Evolutionary conservation across 2,888 invertebrate genomes (phyloP), one percentile per base, ranked within the genome.

Genomic region (Nowickia ferox): DNA sequence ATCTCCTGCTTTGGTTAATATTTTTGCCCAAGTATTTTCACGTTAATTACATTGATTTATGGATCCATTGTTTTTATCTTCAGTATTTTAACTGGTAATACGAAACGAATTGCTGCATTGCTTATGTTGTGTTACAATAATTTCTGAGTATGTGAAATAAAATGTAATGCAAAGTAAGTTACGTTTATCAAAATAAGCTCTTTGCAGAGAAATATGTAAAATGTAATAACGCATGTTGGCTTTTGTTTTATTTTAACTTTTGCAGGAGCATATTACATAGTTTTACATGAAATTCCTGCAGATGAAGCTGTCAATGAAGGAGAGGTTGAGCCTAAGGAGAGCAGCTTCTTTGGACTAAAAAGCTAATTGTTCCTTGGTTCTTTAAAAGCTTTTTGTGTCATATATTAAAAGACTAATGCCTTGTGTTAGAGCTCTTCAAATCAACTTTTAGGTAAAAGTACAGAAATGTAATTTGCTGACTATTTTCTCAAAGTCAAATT

Each of bases 31-130:
- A 72, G 83, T 72, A 77, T 72, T 78, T 86, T 76, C 63, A 86
- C 86, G 86, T 96, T 96, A 97, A 97, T 97, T 97, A 97, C 96
- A 96, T 96, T 96, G 96, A 97, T 97, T 97, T 97, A 97, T 97
- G 96, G 96, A 94, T 94, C 96, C 96, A 97, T 97, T 97, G 96
- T 96, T 95, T 96, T 96, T 96, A 19, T 74, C 15, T 72, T 68
- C 61, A 74, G 80, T 57, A 84, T 80, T 86, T 86, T 84, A 80
- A 79, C 79, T 86, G 79, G 79, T 83, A 83, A 83, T 80, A 68
- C 30, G 72, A 65, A 72, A 74, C 59, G 75, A 68, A 81, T 81
- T 81, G 55, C 57, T 38, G 74, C 61, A 78, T 74, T 66, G 66
- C 65, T 44, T 30, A 42, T 74, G 57, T 74, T 22, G 68, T 68